Evolutionary conservation across 2,113 vertebrate species (phyloP).

Genomic region (Uria aalge): DNA sequence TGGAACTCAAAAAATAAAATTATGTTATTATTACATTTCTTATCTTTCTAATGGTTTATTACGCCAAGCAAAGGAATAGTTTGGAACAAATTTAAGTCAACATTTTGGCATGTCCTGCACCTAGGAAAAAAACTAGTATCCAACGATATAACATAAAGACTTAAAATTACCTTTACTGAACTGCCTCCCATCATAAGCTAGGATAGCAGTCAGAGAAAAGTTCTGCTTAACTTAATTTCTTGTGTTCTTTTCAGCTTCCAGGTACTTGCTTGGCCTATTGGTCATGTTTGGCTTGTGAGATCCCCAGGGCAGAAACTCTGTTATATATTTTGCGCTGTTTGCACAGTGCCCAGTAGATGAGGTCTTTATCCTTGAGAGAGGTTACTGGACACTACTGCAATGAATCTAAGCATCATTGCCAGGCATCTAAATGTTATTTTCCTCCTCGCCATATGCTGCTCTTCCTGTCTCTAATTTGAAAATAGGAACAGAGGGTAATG

Average conservation of each 20-base stretch:
- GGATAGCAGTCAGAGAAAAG: background rate
- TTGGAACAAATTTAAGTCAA: background rate
- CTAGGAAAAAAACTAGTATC: background rate
- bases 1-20: slow-evolving; percentile 40
- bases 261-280: background rate
- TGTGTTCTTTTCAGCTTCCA: background rate
- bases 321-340: background rate
- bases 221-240: background rate
- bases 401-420: background rate
- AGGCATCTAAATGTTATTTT: background rate
- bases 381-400: background rate
- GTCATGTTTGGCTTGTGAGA: background rate
- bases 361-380: background rate
- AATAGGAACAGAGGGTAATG: background rate
- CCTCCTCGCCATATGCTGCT: background rate
- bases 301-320: background rate
- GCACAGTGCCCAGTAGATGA: background rate
- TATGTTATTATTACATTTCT: slow-evolving; percentile 21
- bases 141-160: background rate
- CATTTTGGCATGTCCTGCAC: background rate
- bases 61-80: background rate
- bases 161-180: background rate
- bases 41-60: slow-evolving; percentile 14
- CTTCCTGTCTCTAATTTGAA: background rate
- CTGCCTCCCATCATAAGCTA: background rate